A percentile compares a stretch with the other conserved stretches of the same genome.
Conservation (phyloP, 1,140 invertebrate genomes). For the Solen grandis region DNA sequence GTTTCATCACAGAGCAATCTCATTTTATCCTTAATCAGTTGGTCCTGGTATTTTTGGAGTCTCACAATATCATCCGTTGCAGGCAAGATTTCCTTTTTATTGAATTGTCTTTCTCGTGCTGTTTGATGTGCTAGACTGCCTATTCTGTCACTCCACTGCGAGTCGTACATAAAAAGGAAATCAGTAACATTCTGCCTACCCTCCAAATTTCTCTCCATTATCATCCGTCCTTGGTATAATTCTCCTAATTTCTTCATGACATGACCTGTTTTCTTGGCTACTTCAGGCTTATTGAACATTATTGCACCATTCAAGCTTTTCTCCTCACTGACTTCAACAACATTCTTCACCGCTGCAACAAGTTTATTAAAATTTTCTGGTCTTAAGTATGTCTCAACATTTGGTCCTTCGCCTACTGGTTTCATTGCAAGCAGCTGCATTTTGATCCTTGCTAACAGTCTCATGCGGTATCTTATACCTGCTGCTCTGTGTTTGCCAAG, state of each 20-base stretch:
- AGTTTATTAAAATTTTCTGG: slow-evolving; percentile 14
- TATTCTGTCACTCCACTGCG: slow-evolving; percentile 10
- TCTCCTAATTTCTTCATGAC: slow-evolving; percentile 11
- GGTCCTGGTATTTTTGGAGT: slow-evolving; percentile 6
- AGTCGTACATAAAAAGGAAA: slow-evolving; percentile 13
- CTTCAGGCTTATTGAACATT: slow-evolving; percentile 30
- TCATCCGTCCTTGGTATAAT: neutral
- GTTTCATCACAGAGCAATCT: neutral
- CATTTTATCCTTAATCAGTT: slow-evolving; percentile 8
- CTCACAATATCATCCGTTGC: slow-evolving; percentile 7
- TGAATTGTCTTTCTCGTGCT: slow-evolving; percentile 12
- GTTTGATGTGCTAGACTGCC: slow-evolving; percentile 34
- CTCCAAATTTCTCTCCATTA: slow-evolving; percentile 5
- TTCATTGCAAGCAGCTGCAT: neutral
- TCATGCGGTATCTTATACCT: neutral
- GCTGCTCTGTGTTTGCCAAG: neutral
- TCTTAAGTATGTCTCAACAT: neutral
- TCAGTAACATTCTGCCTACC: neutral
- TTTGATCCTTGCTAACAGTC: slow-evolving; percentile 6
- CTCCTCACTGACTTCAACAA: slow-evolving; percentile 13
- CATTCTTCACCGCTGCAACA: neutral
- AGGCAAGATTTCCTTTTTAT: slow-evolving; percentile 17
- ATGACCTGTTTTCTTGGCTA: slow-evolving; percentile 15
- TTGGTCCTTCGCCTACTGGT: neutral
- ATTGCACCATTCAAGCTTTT: slow-evolving; percentile 35